Conservation (phyloP, 2,888 invertebrate species). For the Tetranychus truncatus region DNA sequence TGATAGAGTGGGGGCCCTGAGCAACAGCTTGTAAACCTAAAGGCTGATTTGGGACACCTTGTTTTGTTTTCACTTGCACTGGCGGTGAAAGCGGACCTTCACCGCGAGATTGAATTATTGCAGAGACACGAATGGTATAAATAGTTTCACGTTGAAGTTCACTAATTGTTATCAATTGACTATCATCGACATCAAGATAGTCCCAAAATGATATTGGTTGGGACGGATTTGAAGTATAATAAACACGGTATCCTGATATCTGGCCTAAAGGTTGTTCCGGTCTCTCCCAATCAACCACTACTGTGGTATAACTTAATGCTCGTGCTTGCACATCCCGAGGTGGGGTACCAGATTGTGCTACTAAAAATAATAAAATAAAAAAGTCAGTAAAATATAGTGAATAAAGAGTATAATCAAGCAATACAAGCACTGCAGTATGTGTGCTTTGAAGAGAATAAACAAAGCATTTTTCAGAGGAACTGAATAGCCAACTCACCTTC, state of each 20-base stretch:
- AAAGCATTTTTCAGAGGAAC: no score
- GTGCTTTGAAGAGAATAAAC: no score
- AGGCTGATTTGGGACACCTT: slow-evolving; percentile 89
- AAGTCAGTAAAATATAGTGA: no score
- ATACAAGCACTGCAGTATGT: no score
- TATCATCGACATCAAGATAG: slow-evolving; percentile 80
- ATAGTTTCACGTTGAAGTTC: slow-evolving; percentile 76
- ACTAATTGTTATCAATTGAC: slow-evolving; percentile 73
- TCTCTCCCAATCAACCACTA: slow-evolving; percentile 95
- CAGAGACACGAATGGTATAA: slow-evolving; percentile 82
- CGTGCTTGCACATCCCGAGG: slow-evolving; percentile 83
- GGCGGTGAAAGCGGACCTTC: slow-evolving; percentile 83
- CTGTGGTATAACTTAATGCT: slow-evolving; percentile 79
- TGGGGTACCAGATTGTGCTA: slow-evolving; percentile 76
- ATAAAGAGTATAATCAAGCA: no score
- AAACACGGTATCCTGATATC: slow-evolving; percentile 92
- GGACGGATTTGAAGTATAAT: slow-evolving; percentile 74
- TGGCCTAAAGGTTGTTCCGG: slow-evolving; percentile 93
- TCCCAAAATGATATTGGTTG: slow-evolving; percentile 75
- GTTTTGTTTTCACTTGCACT: slow-evolving; percentile 94
- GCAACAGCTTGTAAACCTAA: slow-evolving; percentile 68
- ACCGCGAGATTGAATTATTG: slow-evolving; percentile 68
- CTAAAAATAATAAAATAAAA: no score
- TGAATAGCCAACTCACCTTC: no score
- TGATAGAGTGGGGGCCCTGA: slow-evolving; percentile 72